phyloP scores from a whole-genome alignment of 2,888 invertebrate genomes.

The Athalia rosae region DNA sequence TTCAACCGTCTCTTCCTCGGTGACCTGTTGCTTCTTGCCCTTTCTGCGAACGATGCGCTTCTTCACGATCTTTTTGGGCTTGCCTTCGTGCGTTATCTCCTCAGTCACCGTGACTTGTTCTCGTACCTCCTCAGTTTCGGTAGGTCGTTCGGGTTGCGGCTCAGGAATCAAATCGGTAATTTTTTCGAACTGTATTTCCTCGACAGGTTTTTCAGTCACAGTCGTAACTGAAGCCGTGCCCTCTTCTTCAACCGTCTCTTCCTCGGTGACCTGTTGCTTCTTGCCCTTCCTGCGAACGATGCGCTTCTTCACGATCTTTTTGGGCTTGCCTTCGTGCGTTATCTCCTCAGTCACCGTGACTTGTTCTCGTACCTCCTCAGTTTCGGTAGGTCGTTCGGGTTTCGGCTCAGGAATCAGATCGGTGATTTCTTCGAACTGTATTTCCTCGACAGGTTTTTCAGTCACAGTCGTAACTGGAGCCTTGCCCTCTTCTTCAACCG shows the following conservation, averaged over 20 bases:
- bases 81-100: slow-evolving; percentile 50
- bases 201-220: slow-evolving; percentile 51
- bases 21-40: not conserved
- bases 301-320: slow-evolving; percentile 62
- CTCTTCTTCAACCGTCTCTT: slow-evolving; percentile 64
- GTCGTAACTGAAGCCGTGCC: slow-evolving; percentile 61
- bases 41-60: too few relatives aligned
- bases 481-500: slow-evolving; percentile 54
- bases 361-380: slow-evolving; percentile 59
- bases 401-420: slow-evolving; percentile 50
- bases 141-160: slow-evolving; percentile 67
- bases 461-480: slow-evolving; percentile 49
- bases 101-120: slow-evolving; percentile 55
- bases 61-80: not conserved
- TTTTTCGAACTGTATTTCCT: slow-evolving; percentile 50
- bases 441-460: slow-evolving; percentile 62
- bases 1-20: not conserved
- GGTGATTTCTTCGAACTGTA: not conserved
- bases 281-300: slow-evolving; percentile 65
- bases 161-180: slow-evolving; percentile 62
- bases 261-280: slow-evolving; percentile 60
- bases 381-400: slow-evolving; percentile 67
- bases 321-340: slow-evolving; percentile 63
- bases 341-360: slow-evolving; percentile 68
- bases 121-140: slow-evolving; percentile 67